Base-by-base conservation (phyloP, 2,888 invertebrate species). In the Leptinotarsa haldemani region DNA sequence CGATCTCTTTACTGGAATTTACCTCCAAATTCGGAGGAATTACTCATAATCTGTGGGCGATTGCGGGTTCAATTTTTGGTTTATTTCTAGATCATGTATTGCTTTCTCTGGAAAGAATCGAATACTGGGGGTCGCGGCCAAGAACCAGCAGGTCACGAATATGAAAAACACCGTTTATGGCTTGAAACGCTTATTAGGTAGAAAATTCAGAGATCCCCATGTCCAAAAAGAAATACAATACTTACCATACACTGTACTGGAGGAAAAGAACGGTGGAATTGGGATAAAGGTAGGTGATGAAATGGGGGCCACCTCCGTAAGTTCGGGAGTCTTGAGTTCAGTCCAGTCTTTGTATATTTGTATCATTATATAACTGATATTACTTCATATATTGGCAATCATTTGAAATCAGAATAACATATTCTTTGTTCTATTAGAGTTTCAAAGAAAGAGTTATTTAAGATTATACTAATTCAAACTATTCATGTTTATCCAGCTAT, bases 111-210 rank as follows among this genome's bases (percentile, higher is more conserved):
- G 94, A 78, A 97, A 95, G 87, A 95, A 95, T 86, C 93, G 99
- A 82, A 94, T 95, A 84, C 92, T 99, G 87, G 99, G 99, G 73
- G 97, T 97, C 53, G 95, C 98, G 63, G 99, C 99, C 74, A 98
- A 97, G 87, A 98, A 97, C 86, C 97, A 98, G 88, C 94, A 95
- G 90, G 94, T 97, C 70, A 97, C 98, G 83, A 99, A 99, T 87
- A 94, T 98, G 92, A 97, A 96, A 88, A 99, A 98, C 87, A 99
- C 99, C 77, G 92, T 99, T 74, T 94, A 93, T 88, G 95, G 95
- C 76, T 96, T 99, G 88, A 99, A 98, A 88, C 92, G 96, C 83
- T 90, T 99, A 69, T 88, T 99, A 83, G 99, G 99, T 72, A 91
- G 98, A 83, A 94, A 94, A 86, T 97, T 91, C 87, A 91, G 93